Conservation (phyloP, 53 echinoderm and acorn worm genomes). For the Apostichopus leukothele region DNA sequence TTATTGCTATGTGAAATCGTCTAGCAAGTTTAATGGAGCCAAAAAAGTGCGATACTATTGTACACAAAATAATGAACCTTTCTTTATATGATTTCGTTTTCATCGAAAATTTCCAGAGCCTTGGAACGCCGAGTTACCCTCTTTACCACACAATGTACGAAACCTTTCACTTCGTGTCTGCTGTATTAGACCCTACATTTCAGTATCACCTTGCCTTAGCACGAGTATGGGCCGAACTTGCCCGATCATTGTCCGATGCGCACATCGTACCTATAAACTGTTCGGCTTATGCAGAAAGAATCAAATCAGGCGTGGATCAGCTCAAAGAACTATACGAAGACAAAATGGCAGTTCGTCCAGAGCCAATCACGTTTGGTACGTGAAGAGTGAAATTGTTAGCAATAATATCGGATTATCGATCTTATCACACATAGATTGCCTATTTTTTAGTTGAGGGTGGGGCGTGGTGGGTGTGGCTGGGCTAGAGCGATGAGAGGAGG, state of each 20-base stretch:
- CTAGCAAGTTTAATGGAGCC: too few relatives aligned
- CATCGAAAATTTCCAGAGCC: conserved; percentile 55
- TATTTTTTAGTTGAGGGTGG: too few relatives aligned
- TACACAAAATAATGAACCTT: not conserved
- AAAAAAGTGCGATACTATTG: too few relatives aligned
- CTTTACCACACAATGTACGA: conserved; percentile 97
- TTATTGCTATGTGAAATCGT: too few relatives aligned
- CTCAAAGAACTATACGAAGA: conserved; percentile 58
- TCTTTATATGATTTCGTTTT: too few relatives aligned
- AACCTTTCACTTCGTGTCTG: conserved; percentile 75
- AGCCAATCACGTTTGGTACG: conserved; percentile 66
- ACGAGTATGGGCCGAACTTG: conserved; percentile 67
- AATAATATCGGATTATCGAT: too few relatives aligned
- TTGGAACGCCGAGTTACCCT: conserved; percentile 81
- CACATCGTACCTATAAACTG: conserved; percentile 75
- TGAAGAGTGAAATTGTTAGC: not conserved
- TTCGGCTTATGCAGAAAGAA: conserved; percentile 57
- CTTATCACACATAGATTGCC: too few relatives aligned
- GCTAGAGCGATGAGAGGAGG: too few relatives aligned
- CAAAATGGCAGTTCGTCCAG: conserved; percentile 55
- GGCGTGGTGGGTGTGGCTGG: too few relatives aligned
- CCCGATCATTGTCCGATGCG: conserved; percentile 68
- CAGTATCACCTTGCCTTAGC: conserved; percentile 64
- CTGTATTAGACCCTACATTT: conserved; percentile 66
- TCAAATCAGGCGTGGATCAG: conserved; percentile 52